These are phyloP conservation scores for Maccullochella peelii DNA, from an alignment of 2,113 vertebrate genomes.

Conservation along the genomic window DNA sequence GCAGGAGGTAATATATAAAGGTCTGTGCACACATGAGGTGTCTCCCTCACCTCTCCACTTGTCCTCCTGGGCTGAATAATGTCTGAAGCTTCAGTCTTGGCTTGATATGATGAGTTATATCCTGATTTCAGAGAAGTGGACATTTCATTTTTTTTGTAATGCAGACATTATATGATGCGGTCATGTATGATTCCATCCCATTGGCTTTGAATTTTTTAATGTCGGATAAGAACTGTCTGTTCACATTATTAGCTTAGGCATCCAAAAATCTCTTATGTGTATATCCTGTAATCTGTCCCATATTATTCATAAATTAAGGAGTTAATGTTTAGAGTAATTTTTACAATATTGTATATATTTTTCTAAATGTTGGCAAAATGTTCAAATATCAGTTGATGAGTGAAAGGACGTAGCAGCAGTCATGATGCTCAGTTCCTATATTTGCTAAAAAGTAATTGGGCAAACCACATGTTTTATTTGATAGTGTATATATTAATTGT, in stretches of 20 bases:
- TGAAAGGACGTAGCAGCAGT: not conserved
- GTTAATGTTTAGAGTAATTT: not conserved
- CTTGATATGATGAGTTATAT: conserved; percentile 78
- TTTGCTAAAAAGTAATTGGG: conserved; percentile 8
- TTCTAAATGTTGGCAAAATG: not conserved
- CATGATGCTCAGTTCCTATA: not conserved
- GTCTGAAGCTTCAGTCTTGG: conserved; percentile 59
- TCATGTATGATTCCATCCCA: conserved; percentile 56
- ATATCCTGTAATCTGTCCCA: not conserved
- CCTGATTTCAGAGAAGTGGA: conserved; percentile 60
- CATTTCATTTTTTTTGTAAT: conserved; percentile 62
- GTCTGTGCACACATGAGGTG: conserved; percentile 72
- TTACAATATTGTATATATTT: not conserved
- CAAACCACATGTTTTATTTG: conserved; percentile 16
- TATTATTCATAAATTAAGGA: not conserved
- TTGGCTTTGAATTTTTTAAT: conserved; percentile 45
- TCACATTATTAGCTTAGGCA: conserved; percentile 25
- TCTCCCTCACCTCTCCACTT: conserved; percentile 74
- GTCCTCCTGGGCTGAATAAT: conserved; percentile 77
- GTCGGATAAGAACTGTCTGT: conserved; percentile 14
- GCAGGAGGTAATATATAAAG: conserved; percentile 81
- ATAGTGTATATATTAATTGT: conserved; percentile 58
- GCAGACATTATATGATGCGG: conserved; percentile 62
- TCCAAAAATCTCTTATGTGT: not conserved
- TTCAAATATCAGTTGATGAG: not conserved